phyloP scores from a whole-genome alignment of 2,113 vertebrate species.

The Silurus meridionalis region DNA sequence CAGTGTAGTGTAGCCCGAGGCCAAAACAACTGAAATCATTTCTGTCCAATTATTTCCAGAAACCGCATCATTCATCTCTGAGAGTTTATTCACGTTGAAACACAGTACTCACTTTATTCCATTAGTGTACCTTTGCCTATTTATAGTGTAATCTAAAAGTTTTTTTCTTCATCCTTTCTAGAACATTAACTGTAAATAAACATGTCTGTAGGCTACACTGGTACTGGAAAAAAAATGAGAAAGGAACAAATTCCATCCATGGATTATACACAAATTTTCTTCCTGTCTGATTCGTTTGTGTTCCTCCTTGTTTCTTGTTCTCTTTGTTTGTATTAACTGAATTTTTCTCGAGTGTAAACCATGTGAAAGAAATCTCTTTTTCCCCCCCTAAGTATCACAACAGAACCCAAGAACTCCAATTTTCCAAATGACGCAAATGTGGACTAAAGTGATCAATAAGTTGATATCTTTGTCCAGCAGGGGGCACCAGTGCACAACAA shows the following conservation, averaged over 20 bases:
- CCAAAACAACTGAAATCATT: neutral
- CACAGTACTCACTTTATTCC: no score
- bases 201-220: neutral
- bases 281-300: neutral
- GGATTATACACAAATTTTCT: no score
- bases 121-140: no score
- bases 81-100: neutral
- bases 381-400: no score
- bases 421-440: neutral
- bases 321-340: neutral
- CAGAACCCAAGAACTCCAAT: neutral
- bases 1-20: neutral
- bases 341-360: neutral
- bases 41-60: neutral
- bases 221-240: neutral
- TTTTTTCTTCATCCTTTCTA: no score
- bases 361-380: neutral
- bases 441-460: neutral
- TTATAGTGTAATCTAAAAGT: no score
- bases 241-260: no score
- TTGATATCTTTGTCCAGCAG: neutral
- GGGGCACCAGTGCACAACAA: conserved; percentile 5
- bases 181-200: neutral
- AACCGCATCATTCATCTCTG: neutral
- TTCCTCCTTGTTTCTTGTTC: neutral